Base-by-base conservation (phyloP, 2,888 invertebrate species). In the Hirtodrosophila histrioides region DNA sequence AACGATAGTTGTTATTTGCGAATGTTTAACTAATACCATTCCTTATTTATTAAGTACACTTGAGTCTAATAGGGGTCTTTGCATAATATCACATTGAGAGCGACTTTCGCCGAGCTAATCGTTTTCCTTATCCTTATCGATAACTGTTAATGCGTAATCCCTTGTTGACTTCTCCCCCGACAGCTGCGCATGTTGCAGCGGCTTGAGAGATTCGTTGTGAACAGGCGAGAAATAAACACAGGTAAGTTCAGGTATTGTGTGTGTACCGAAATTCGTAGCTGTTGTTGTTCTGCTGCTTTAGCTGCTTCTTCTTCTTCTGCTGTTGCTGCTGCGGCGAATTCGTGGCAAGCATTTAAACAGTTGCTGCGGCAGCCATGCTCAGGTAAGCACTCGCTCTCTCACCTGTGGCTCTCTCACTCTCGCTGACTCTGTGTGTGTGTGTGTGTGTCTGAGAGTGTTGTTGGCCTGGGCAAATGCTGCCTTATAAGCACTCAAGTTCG, bases 401-500 rank as follows among this genome's bases (percentile, higher is more conserved):
- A 66, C 51, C 66, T 66, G 71, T 49, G 44, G 46, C 66, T 49
- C 29, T 37, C 43, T 17, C 4, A 36, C 35, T 17, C 11, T 46
- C n/a, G 4, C 40, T 11, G 29, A 37, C 33, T 29, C 33, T 49
- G 29, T 12, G 24, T 36, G 12, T 45, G 40, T 23, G 36, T 46
- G 51, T 62, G 48, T 57, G 63, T 23, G 63, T 43, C 33, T 55
- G 64, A 44, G 75, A 63, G 77, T 50, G 68, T 45, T 50, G 62
- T 44, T 51, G 41, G 58, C 44, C 54, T 66, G 73, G 50, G 51
- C 61, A 70, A 84, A 63, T 71, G 81, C 70, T 74, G 79, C 84
- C 88, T 78, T 84, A 88, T 84, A 84, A 83, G 84, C 84, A 69
- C 77, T 75, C 72, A 84, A 83, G 78, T 83, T 75, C 70, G 70